phyloP scores from a whole-genome alignment of 2,113 vertebrate species.

The Cynocephalus volans region DNA sequence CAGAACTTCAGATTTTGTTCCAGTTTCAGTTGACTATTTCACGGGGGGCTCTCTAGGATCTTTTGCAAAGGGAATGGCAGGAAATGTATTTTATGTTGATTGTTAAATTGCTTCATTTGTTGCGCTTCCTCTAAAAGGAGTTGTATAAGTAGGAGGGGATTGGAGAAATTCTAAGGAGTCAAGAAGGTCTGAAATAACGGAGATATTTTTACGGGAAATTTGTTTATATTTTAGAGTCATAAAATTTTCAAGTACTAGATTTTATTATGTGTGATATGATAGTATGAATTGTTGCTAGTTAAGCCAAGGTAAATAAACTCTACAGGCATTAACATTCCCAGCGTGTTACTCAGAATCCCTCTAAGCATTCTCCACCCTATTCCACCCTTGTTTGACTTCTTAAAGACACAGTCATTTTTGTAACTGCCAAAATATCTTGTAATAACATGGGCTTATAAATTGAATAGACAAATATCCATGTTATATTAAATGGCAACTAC shows the following conservation, averaged over 20 bases:
- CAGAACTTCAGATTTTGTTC: conserved; percentile 61
- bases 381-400: background rate
- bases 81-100: conserved; percentile 79
- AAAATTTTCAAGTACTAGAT: conserved; percentile 54
- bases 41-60: conserved; percentile 38
- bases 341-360: background rate
- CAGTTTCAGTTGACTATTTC: background rate
- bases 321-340: background rate
- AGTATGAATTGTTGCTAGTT: conserved; percentile 5
- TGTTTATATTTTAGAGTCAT: conserved; percentile 64
- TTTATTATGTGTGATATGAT: conserved; percentile 29
- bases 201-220: conserved; percentile 70
- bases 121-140: conserved; percentile 73
- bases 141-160: conserved; percentile 53
- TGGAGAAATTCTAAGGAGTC: conserved; percentile 67
- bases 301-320: conserved; percentile 17
- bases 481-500: background rate
- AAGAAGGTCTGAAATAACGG: conserved; percentile 52
- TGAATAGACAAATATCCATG: background rate
- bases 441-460: background rate
- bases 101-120: conserved; percentile 74
- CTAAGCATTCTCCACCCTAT: background rate
- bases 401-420: conserved; percentile 17
- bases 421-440: background rate
- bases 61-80: conserved; percentile 71